Percentiles rank a stretch among this genome's conserved stretches.
phyloP scores from a whole-genome alignment of 2,888 invertebrate species.

The Neelides folsomi region DNA sequence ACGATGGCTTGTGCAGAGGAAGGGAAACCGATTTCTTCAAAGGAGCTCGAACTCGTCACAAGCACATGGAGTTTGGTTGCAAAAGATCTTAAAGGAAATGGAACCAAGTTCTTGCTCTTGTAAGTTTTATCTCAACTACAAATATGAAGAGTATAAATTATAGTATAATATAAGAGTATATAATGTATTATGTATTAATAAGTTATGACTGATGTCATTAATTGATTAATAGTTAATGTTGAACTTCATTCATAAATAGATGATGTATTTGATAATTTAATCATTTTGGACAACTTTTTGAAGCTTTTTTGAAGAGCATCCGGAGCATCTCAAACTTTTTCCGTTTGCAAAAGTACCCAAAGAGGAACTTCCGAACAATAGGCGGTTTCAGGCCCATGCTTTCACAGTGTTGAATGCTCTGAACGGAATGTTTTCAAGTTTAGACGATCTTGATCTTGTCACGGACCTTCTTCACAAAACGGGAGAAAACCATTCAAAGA shows the following conservation, averaged over 20 bases:
- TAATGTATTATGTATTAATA: too few species aligned
- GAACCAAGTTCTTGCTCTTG: slow-evolving; percentile 40
- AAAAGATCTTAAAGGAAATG: slow-evolving; percentile 40
- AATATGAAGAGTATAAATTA: too few species aligned
- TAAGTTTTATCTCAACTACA: slow-evolving; percentile 34
- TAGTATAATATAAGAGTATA: too few species aligned
- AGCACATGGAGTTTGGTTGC: slow-evolving; percentile 39
- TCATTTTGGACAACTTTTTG: neutral
- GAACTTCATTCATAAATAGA: too few species aligned
- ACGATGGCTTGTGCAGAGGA: too few species aligned
- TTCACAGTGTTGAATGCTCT: slow-evolving; percentile 7
- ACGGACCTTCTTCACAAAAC: slow-evolving; percentile 6
- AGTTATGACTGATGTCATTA: too few species aligned
- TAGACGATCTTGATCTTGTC: slow-evolving; percentile 7
- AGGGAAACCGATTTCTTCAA: too few species aligned
- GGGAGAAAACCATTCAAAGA: slow-evolving; percentile 8
- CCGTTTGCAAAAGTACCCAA: slow-evolving; percentile 5
- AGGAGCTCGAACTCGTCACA: too few species aligned
- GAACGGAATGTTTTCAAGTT: slow-evolving; percentile 4
- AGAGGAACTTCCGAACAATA: slow-evolving; percentile 4
- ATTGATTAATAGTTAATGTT: too few species aligned
- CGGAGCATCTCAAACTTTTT: neutral
- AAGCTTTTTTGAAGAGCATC: slow-evolving; percentile 7
- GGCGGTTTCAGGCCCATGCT: slow-evolving; percentile 7
- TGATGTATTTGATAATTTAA: too few species aligned